Conservation (phyloP, 2,797 vertebrate genomes). For the Sardinella longiceps region DNA sequence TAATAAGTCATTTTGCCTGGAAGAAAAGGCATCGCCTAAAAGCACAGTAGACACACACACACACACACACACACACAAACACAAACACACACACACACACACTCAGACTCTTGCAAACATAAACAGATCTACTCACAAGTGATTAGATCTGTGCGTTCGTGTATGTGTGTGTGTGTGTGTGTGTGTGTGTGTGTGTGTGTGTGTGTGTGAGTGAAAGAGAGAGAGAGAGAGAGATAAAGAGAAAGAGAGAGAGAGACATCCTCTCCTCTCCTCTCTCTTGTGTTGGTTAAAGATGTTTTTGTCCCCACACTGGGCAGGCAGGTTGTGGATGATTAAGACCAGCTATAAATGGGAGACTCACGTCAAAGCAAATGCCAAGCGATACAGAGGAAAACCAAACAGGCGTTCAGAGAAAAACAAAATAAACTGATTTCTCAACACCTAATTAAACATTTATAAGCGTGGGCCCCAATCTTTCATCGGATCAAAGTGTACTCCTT, state of each 20-base stretch:
- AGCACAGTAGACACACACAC: slow-evolving; percentile 4
- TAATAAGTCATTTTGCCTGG: slow-evolving; percentile 58
- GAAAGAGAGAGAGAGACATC: too few relatives aligned
- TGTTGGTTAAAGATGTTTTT: slow-evolving; percentile 61
- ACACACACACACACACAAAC: not conserved
- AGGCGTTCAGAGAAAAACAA: slow-evolving; percentile 63
- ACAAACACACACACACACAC: not conserved
- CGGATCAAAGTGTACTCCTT: slow-evolving; percentile 42
- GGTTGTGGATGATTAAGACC: slow-evolving; percentile 69
- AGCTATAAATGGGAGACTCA: slow-evolving; percentile 54
- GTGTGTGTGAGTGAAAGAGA: not conserved
- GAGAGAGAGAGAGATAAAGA: too few relatives aligned
- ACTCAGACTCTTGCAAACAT: slow-evolving; percentile 12
- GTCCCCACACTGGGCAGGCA: slow-evolving; percentile 69
- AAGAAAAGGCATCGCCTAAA: slow-evolving; percentile 40
- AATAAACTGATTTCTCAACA: slow-evolving; percentile 77
- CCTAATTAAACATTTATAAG: slow-evolving; percentile 85
- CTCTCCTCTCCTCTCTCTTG: slow-evolving; percentile 24
- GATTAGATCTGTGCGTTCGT: not conserved
- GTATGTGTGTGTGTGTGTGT: slow-evolving; percentile 17
- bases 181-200: slow-evolving; percentile 25
- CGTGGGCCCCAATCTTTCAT: slow-evolving; percentile 83
- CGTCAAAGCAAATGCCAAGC: slow-evolving; percentile 34
- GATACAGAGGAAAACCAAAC: slow-evolving; percentile 53
- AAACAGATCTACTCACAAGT: slow-evolving; percentile 18